Conservation (phyloP, 2,888 invertebrate species). For the Drosophila rellima region DNA sequence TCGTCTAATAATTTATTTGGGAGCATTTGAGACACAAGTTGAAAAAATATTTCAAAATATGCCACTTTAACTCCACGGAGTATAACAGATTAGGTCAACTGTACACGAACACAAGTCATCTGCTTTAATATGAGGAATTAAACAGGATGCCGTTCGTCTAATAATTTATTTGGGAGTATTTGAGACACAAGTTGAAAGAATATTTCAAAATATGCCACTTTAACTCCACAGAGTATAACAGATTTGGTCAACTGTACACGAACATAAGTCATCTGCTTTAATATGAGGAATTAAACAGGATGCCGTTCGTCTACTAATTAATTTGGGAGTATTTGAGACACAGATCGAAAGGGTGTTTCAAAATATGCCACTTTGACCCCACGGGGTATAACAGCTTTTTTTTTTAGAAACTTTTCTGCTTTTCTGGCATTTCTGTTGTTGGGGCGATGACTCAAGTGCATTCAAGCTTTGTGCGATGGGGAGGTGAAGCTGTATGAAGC, state of each 20-base stretch:
- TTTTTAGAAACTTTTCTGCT: background rate
- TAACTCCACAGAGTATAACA: slow-evolving; percentile 21
- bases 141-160: slow-evolving; percentile 55
- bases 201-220: slow-evolving; percentile 31
- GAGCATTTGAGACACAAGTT: slow-evolving; percentile 55
- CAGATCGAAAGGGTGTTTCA: background rate
- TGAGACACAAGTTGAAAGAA: slow-evolving; percentile 33
- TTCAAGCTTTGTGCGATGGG: slow-evolving; percentile 1
- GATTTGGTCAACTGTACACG: slow-evolving; percentile 28
- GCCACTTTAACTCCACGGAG: slow-evolving; percentile 52
- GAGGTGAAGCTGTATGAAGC: slow-evolving; percentile 20
- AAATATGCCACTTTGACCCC: slow-evolving; percentile 35
- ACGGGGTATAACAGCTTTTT: slow-evolving; percentile 4
- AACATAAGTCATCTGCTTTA: slow-evolving; percentile 56
- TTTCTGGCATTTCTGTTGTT: slow-evolving; percentile 5
- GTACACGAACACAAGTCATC: slow-evolving; percentile 58
- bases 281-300: slow-evolving; percentile 54
- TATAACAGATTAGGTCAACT: slow-evolving; percentile 10
- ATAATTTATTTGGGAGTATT: slow-evolving; percentile 34
- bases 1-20: slow-evolving; percentile 34
- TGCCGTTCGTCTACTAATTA: slow-evolving; percentile 38
- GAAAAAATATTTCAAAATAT: slow-evolving; percentile 21
- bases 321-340: slow-evolving; percentile 49
- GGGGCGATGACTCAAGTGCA: slow-evolving; percentile 64
- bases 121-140: slow-evolving; percentile 46